Base-by-base conservation (phyloP, 2,888 invertebrate genomes). In the Amiota communis region DNA sequence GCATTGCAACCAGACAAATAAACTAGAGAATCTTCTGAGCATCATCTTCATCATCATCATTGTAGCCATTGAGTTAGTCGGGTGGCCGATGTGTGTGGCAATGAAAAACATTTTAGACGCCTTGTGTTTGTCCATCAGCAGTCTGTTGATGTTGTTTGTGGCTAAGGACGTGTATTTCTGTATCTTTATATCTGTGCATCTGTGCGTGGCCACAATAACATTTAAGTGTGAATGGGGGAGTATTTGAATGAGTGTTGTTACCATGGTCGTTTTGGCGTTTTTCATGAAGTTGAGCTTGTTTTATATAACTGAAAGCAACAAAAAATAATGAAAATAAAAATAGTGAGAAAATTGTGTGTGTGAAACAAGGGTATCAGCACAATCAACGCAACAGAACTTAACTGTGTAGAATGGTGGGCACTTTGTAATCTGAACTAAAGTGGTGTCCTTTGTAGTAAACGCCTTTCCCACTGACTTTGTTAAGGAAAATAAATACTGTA, bases 401-500 rank as follows among this genome's bases (percentile, higher is more conserved):
- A 36, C 36, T 36, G 4, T 4, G 36, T 36, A 36, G 36, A 36
- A 36, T 36, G 65, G 10, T 17, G 10, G 11, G 15, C 48, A 49
- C 36, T 36, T 36, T 36, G 36, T 36, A 36, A 36, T 36, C 6
- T 36, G 36, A 36, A 36, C 36, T 36, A 6, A 36, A 36, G 6
- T 36, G 36, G 36, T 36, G 36, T 36, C 36, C 36, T 36, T 36
- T 36, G 36, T 36, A 36, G 36, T 36, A 36, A 36, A 36, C 36
- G 36, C 36, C 36, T 36, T 36, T 36, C n/a, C n/a, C 36, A 36
- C 8, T 49, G 65, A 48, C 49, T 67, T 36, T 48, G 20, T 15
- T 72, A 70, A 59, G 59, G 65, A 67, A 67, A 17, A 70, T 72
- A 75, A 75, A 75, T 71, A 36, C 36, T 36, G 1, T 36, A 75